phyloP scores from a whole-genome alignment of 2,113 vertebrate species.

The Otolemur garnettii region DNA sequence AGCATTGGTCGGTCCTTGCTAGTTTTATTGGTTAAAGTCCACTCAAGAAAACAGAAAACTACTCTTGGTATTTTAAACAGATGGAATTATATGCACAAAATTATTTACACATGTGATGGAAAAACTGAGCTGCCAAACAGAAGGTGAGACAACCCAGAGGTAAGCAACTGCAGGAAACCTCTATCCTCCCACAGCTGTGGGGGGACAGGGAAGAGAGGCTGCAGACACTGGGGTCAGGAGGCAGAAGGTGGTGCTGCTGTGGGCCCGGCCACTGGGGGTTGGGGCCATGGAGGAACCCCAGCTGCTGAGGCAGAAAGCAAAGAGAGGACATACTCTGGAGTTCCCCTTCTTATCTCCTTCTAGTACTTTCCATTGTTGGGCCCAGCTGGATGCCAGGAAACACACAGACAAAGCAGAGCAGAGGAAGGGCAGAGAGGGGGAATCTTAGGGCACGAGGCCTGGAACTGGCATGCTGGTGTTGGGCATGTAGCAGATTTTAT shows the following conservation, averaged over 20 bases:
- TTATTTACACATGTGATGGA: slow-evolving; percentile 15
- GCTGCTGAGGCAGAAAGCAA: background rate
- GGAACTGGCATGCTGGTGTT: background rate
- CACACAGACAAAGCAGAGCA: background rate
- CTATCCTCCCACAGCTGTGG: background rate
- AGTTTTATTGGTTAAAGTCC: background rate
- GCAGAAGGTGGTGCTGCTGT: rapidly evolving
- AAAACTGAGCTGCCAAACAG: background rate
- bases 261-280: background rate
- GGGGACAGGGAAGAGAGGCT: background rate
- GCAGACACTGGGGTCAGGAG: background rate
- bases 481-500: background rate
- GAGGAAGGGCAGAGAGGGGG: background rate
- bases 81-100: slow-evolving; percentile 34
- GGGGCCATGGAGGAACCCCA: background rate
- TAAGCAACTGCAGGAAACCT: background rate
- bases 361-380: background rate
- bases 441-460: background rate
- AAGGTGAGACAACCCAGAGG: background rate
- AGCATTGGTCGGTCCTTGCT: background rate
- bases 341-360: slow-evolving; percentile 16
- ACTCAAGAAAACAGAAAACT: background rate
- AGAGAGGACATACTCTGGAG: background rate
- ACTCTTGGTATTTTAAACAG: slow-evolving; percentile 3
- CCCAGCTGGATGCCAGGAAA: background rate